Percentiles rank a stretch among this genome's conserved stretches.
Evolutionary conservation across 2,888 invertebrate species (phyloP).

Genomic region (Ophion ventricosus): DNA sequence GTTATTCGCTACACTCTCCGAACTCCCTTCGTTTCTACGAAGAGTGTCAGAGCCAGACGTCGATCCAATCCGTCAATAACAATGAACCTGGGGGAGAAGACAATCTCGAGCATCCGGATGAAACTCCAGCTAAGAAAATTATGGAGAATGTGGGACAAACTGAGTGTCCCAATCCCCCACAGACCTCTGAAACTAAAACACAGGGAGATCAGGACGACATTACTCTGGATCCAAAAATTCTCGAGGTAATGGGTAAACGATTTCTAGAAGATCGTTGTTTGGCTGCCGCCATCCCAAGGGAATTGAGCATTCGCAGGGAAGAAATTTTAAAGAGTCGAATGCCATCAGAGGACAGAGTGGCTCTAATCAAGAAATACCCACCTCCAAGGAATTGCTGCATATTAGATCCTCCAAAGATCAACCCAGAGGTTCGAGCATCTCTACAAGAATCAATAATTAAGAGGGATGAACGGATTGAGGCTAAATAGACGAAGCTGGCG

Average conservation of each 20-base stretch:
- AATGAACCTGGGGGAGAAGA: not conserved
- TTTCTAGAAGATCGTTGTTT: no score
- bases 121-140: not conserved
- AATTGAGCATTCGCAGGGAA: not conserved
- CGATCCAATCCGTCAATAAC: not conserved
- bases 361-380: constrained; percentile 37
- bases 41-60: not conserved
- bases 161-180: not conserved
- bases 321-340: constrained; percentile 33
- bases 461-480: constrained; percentile 24
- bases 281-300: no score
- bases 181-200: not conserved
- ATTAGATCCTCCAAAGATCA: constrained; percentile 32
- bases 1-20: not conserved
- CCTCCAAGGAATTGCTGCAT: constrained; percentile 43
- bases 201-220: not conserved
- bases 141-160: not conserved
- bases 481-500: constrained; percentile 15
- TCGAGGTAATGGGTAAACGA: constrained; percentile 44
- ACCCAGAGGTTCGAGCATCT: constrained; percentile 22
- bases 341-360: constrained; percentile 35
- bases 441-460: constrained; percentile 27
- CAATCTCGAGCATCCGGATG: not conserved
- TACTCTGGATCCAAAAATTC: constrained; percentile 31
- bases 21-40: not conserved